Evolutionary conservation across 2,888 invertebrate genomes (phyloP), one percentile per base, ranked within the genome.

Genomic region (Griposia aprilina): DNA sequence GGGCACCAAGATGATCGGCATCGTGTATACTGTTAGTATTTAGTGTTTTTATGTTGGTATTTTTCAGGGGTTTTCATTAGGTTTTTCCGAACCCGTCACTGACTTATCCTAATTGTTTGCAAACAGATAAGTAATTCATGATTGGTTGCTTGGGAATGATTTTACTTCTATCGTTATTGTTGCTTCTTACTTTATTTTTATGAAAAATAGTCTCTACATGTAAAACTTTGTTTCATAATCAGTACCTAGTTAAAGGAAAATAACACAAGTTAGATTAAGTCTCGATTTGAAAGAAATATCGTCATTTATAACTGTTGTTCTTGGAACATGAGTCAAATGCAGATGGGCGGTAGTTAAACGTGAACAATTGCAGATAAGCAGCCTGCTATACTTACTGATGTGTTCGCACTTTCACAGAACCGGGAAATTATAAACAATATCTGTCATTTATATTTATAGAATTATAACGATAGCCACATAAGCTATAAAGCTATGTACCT

Each of bases 1-100:
- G 2, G 94, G 93, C 0, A 90, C 94, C 0, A 94, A 94, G 80
- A 87, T 93, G 7, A 91, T 93, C 57, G 90, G 91, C 15, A 81
- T 93, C 41, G 13, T 93, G 45, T 91, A 89, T 70, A 90, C 90
- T 69, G 94, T 94, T 74, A 90, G 93, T 90, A 70, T 66, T 57
- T 0, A 67, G 13, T 45, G 13, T 23, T 86, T 26, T 55, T 5
- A 4, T 7, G n/a, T 52, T 59, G n/a, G 3, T 15, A 5, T 10
- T 57, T 50, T 68, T 55, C 23, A 11, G 11, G 1, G 2, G 13
- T 65, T 26, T 52, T 20, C 7, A 50, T 23, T n/a, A 6, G 3
- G n/a, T 50, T 52, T 48, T 55, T 30, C 17, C 3, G 5, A n/a
- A 7, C 30, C 8, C n/a, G 8, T 65, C 23, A 50, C 20, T 23